phyloP scores from a whole-genome alignment of 2,797 vertebrate species.

The Thripadectes ignobilis region DNA sequence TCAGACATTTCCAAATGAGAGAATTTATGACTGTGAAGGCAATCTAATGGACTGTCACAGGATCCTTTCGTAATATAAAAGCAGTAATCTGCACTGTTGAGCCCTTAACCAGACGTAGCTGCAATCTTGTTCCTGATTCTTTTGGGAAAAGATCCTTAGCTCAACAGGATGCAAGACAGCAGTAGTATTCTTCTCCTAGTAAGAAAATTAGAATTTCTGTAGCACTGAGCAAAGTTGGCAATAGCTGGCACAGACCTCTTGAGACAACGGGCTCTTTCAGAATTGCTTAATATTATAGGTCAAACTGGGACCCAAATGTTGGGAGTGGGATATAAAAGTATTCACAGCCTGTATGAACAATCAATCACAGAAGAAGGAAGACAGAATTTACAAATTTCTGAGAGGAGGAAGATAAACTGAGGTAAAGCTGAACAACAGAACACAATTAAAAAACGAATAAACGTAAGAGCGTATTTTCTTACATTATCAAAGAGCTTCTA shows the following conservation, averaged over 20 bases:
- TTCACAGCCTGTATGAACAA: background rate
- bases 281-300: background rate
- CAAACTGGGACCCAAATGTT: background rate
- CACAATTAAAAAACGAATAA: background rate
- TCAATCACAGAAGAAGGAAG: background rate
- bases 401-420: background rate
- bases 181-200: background rate
- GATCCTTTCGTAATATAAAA: background rate
- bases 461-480: background rate
- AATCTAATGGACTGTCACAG: background rate
- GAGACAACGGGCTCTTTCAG: background rate
- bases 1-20: background rate
- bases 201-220: background rate
- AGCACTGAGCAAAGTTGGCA: background rate
- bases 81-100: background rate
- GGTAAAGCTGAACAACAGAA: background rate
- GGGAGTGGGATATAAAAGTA: background rate
- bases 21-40: background rate
- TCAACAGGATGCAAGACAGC: background rate
- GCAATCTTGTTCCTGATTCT: background rate
- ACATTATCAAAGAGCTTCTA: background rate
- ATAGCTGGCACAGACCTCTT: background rate
- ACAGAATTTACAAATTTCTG: background rate
- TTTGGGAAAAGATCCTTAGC: background rate
- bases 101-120: background rate